Evolutionary conservation across 2,113 vertebrate species (phyloP).

Genomic region (Calyptommatus sinebrachiatus): DNA sequence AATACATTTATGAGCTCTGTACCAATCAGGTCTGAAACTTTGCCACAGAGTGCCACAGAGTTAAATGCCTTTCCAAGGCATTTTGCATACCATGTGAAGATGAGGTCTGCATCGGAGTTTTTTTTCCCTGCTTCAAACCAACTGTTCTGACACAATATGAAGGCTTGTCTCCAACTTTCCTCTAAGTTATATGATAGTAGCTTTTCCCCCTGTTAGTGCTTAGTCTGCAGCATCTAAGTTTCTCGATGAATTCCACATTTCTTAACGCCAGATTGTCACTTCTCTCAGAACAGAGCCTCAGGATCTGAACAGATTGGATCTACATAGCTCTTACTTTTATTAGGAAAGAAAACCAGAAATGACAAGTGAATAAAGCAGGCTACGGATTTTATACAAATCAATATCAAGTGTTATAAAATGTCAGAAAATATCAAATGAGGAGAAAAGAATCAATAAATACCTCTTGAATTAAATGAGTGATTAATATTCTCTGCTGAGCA

Average conservation of each 20-base stretch:
- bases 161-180: conserved; percentile 31
- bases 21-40: no score
- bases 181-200: conserved; percentile 36
- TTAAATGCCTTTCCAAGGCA: no score
- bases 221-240: conserved; percentile 57
- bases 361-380: conserved; percentile 87
- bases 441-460: conserved; percentile 84
- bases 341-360: conserved; percentile 84
- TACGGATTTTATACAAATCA: conserved; percentile 86
- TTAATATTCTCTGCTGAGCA: conserved; percentile 85
- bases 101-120: conserved; percentile 8
- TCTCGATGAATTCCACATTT: conserved; percentile 61
- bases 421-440: conserved; percentile 92
- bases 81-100: background rate
- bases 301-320: conserved; percentile 57
- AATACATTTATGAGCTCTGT: no score
- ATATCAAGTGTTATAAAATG: conserved; percentile 84
- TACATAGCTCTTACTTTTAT: conserved; percentile 71
- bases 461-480: conserved; percentile 83
- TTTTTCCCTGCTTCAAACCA: conserved; percentile 34
- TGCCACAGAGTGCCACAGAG: no score
- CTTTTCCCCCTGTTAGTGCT: conserved; percentile 46
- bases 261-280: conserved; percentile 57
- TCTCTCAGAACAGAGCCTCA: conserved; percentile 44
- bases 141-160: conserved; percentile 33